Percentiles rank a stretch among this genome's conserved stretches.
phyloP scores from a whole-genome alignment of 92 coral and sea anemone species.

The Heliopora coerulea region DNA sequence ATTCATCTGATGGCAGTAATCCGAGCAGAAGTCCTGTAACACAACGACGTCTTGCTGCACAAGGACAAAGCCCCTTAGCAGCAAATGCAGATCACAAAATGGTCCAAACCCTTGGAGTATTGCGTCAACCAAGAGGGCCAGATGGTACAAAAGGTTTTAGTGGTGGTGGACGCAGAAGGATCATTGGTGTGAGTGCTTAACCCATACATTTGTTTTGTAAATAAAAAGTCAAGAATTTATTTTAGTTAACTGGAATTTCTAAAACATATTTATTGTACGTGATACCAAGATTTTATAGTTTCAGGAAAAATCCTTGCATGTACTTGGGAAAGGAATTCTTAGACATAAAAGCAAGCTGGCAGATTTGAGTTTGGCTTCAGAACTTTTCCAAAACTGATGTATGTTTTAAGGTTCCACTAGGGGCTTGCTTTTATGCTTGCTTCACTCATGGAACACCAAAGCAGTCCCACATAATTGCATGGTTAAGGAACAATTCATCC shows the following conservation, averaged over 20 bases:
- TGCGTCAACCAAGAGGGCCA: slow-evolving; percentile 91
- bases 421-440: too few species aligned
- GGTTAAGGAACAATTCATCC: too few species aligned
- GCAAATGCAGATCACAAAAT: slow-evolving; percentile 75
- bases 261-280: neutral
- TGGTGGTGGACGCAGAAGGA: slow-evolving; percentile 81
- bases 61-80: slow-evolving; percentile 72
- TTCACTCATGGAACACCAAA: too few species aligned
- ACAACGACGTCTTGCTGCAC: slow-evolving; percentile 20
- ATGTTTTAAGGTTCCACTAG: too few species aligned
- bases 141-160: slow-evolving; percentile 93
- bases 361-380: too few species aligned
- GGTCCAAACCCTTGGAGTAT: slow-evolving; percentile 87
- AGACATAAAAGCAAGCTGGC: neutral
- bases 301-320: neutral
- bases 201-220: slow-evolving; percentile 1
- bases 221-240: slow-evolving; percentile 10
- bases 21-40: slow-evolving; percentile 60
- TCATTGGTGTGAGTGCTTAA: slow-evolving; percentile 80
- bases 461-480: too few species aligned
- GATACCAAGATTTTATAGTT: neutral
- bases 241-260: neutral
- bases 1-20: slow-evolving; percentile 57
- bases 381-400: too few species aligned
- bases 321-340: neutral